A percentile compares a stretch with the other conserved stretches of the same genome.
phyloP scores from a whole-genome alignment of 2,113 vertebrate genomes.

The Noturus placidus region DNA sequence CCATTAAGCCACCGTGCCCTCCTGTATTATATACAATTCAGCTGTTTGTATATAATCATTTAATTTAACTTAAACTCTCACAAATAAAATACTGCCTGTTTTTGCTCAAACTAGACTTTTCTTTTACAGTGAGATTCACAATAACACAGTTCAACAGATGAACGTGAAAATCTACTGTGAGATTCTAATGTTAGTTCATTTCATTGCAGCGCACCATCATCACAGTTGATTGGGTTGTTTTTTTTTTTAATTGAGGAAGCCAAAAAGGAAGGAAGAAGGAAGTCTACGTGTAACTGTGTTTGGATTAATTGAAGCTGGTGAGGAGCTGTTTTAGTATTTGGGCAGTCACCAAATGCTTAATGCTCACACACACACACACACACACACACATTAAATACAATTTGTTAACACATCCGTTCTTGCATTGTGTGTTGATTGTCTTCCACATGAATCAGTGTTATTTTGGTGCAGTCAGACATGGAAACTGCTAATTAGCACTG shows the following conservation, averaged over 20 bases:
- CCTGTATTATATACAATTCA: neutral
- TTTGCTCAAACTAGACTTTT: neutral
- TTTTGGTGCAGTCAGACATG: constrained; percentile 24
- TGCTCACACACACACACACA: neutral
- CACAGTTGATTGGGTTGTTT: neutral
- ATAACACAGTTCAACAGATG: neutral
- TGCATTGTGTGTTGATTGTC: constrained; percentile 34
- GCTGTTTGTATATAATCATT: neutral
- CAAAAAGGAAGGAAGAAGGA: constrained; percentile 43
- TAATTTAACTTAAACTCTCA: no score
- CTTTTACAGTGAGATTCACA: neutral
- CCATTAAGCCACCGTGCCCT: no score
- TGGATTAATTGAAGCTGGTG: constrained; percentile 8
- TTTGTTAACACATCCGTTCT: neutral
- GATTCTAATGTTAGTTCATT: neutral
- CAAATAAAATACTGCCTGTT: neutral
- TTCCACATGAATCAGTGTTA: constrained; percentile 29
- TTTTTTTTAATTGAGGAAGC: constrained; percentile 4
- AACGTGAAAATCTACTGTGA: neutral
- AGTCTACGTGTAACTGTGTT: neutral
- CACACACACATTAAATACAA: neutral
- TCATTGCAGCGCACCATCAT: neutral
- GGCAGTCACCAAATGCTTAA: neutral
- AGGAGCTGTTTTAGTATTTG: neutral
- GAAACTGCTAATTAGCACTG: constrained; percentile 37